Evolutionary conservation across 2,113 vertebrate species (phyloP).

Genomic region (Willisornis vidua): DNA sequence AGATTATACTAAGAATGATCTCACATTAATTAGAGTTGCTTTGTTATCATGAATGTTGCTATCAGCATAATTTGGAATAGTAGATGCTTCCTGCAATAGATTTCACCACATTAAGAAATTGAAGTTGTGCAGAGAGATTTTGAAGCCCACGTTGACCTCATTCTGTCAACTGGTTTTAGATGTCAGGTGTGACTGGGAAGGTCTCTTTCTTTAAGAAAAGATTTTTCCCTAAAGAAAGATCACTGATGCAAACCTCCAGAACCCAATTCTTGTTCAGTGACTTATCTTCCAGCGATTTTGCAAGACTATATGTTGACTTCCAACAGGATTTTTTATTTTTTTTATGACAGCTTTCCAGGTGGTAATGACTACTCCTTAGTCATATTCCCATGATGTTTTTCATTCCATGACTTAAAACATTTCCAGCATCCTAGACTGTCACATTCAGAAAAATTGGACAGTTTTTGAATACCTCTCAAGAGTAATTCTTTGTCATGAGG

Average conservation of each 20-base stretch:
- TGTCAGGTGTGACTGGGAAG: not conserved
- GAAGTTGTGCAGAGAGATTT: not conserved
- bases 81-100: not conserved
- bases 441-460: constrained; percentile 34
- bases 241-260: not conserved
- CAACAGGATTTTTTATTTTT: not conserved
- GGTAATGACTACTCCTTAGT: constrained; percentile 51
- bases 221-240: not conserved
- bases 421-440: constrained; percentile 11
- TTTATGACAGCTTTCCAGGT: constrained; percentile 51
- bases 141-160: not conserved
- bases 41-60: not conserved
- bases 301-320: constrained; percentile 1
- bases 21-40: not conserved
- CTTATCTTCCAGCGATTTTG: not conserved
- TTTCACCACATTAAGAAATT: not conserved
- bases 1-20: not conserved
- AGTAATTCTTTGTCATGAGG: constrained; percentile 28
- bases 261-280: not conserved
- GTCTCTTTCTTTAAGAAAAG: not conserved
- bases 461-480: not conserved
- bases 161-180: not conserved
- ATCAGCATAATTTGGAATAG: not conserved
- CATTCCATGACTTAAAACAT: constrained; percentile 31
- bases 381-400: constrained; percentile 50